These are phyloP conservation scores for Pogonomyrmex californicus DNA, from an alignment of 1,140 invertebrate species.

Conservation along the genomic window DNA sequence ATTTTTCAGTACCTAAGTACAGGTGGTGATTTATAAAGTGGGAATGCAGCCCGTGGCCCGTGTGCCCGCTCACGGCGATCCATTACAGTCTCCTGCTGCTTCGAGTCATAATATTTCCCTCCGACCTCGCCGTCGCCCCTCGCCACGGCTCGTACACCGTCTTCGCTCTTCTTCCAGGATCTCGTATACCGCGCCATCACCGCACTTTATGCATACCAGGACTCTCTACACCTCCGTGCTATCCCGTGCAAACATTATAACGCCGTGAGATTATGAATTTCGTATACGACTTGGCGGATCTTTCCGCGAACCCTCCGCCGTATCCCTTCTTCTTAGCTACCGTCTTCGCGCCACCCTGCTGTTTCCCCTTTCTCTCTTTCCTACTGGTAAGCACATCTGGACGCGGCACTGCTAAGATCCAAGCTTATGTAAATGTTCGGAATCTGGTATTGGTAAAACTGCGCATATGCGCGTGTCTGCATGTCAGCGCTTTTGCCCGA, in stretches of 20 bases:
- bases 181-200: constrained; percentile 70
- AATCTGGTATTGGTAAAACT: constrained; percentile 30
- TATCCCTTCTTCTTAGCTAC: neutral
- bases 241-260: constrained; percentile 82
- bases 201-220: constrained; percentile 78
- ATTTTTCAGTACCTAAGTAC: constrained; percentile 75
- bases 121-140: neutral
- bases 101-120: constrained; percentile 74
- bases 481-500: constrained; percentile 1
- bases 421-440: constrained; percentile 35
- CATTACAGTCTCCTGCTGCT: constrained; percentile 74
- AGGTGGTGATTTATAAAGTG: constrained; percentile 77
- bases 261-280: constrained; percentile 83
- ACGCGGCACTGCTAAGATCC: constrained; percentile 15
- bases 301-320: constrained; percentile 46
- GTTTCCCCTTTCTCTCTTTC: neutral
- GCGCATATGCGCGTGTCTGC: constrained; percentile 14
- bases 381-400: constrained; percentile 35
- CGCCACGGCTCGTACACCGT: constrained; percentile 17
- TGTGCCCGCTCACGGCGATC: constrained; percentile 72
- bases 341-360: neutral
- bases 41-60: constrained; percentile 69
- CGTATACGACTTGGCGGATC: constrained; percentile 79
- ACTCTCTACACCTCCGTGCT: constrained; percentile 66
- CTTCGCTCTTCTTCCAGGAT: constrained; percentile 41